Conservation (phyloP, 2,888 invertebrate species). For the Pherbina coryleti region DNA sequence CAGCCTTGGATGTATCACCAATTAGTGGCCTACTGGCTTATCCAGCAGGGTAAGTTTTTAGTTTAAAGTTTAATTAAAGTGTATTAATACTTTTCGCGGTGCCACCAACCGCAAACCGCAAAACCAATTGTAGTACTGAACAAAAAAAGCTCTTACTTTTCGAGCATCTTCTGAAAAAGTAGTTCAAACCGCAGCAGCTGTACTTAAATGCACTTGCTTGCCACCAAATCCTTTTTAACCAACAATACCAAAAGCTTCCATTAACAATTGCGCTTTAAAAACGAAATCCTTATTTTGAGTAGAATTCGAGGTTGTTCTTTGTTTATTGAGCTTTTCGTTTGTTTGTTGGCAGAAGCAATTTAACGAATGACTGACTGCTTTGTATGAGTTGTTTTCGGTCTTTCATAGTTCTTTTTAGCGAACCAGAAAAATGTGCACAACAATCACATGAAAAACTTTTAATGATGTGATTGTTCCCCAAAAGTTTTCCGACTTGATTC, state of each 20-base stretch:
- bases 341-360: neutral
- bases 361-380: neutral
- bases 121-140: too few relatives aligned
- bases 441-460: neutral
- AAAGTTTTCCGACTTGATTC: neutral
- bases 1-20: constrained; percentile 89
- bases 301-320: neutral
- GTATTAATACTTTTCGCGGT: neutral
- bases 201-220: neutral
- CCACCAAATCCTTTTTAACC: constrained; percentile 21
- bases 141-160: neutral
- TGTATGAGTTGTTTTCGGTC: too few relatives aligned
- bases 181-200: neutral
- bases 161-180: neutral
- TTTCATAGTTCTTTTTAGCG: neutral
- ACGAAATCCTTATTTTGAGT: neutral
- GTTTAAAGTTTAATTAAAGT: neutral
- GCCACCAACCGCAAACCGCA: neutral
- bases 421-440: neutral
- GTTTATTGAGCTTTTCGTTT: neutral
- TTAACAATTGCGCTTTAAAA: neutral
- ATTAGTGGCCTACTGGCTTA: constrained; percentile 91
- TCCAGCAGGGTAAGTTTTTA: constrained; percentile 90
- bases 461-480: neutral
- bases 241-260: constrained; percentile 8